These are phyloP conservation scores for Cryptoprocta ferox DNA, from an alignment of 2,797 vertebrate genomes.

Conservation along the genomic window DNA sequence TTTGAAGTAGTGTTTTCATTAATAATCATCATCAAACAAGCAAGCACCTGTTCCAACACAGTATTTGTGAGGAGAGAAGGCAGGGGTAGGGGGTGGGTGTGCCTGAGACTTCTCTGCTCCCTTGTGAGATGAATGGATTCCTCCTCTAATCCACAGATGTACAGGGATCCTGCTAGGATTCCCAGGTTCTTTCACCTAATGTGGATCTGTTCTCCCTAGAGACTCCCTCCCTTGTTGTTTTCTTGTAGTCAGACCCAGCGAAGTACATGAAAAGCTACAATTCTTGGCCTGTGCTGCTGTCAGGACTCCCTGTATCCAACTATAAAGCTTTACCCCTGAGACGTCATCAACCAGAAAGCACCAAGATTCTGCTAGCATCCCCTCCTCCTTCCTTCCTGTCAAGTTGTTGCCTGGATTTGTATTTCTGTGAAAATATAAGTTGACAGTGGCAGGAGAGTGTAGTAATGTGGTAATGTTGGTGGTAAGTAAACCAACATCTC, in stretches of 20 bases:
- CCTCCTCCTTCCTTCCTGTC: not conserved
- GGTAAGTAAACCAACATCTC: not conserved
- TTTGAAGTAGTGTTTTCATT: not conserved
- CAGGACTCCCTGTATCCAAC: too few species aligned
- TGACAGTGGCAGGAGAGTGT: not conserved
- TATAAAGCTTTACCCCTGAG: not conserved
- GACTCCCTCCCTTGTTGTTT: not conserved
- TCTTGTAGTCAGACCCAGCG: not conserved
- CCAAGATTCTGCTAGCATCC: not conserved
- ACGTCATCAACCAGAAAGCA: not conserved
- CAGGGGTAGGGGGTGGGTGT: fast-evolving
- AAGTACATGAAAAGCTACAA: not conserved
- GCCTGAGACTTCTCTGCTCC: not conserved
- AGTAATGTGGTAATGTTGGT: not conserved
- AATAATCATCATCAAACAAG: not conserved
- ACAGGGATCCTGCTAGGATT: not conserved
- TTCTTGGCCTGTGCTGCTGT: not conserved
- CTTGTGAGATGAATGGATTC: not conserved
- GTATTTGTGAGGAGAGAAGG: not conserved
- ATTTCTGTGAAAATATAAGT: not conserved
- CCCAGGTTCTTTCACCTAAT: not conserved
- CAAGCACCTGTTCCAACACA: not conserved
- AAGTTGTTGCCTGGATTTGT: not conserved
- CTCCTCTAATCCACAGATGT: not conserved
- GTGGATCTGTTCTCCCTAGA: not conserved